phyloP scores from a whole-genome alignment of 2,888 invertebrate genomes.

The Pherbina coryleti region DNA sequence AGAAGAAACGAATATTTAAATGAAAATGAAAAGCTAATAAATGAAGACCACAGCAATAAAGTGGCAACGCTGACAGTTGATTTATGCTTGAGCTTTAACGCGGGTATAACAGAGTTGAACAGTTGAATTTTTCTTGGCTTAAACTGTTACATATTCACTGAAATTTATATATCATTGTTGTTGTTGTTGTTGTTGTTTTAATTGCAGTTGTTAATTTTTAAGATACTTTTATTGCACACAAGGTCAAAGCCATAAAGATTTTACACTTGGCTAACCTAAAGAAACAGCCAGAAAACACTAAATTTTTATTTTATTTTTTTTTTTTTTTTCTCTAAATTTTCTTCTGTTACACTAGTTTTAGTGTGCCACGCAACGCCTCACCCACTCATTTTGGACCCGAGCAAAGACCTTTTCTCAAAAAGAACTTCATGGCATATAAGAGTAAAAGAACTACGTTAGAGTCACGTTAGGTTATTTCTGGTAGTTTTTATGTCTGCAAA shows the following conservation, averaged over 20 bases:
- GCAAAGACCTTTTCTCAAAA: not conserved
- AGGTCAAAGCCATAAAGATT: slow-evolving; percentile 8
- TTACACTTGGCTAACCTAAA: slow-evolving; percentile 12
- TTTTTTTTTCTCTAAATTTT: not conserved
- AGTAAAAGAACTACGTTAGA: not conserved
- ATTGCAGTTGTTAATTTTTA: not conserved
- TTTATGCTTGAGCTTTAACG: not conserved
- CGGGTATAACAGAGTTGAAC: not conserved
- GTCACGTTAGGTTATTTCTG: not conserved
- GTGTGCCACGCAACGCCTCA: not conserved
- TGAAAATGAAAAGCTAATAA: not conserved
- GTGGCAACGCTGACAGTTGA: not conserved
- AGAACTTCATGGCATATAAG: not conserved
- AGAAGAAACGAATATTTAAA: not conserved
- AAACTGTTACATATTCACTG: no score
- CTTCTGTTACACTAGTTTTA: not conserved
- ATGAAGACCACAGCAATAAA: not conserved
- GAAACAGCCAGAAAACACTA: not conserved
- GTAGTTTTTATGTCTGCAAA: not conserved
- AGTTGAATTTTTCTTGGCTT: no score
- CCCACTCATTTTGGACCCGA: not conserved
- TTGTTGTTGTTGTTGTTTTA: not conserved
- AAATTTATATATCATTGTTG: not conserved
- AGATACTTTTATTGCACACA: not conserved
- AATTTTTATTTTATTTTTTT: not conserved